Evolutionary conservation across 2,888 invertebrate species (phyloP).

Genomic region (Thecophora atra): DNA sequence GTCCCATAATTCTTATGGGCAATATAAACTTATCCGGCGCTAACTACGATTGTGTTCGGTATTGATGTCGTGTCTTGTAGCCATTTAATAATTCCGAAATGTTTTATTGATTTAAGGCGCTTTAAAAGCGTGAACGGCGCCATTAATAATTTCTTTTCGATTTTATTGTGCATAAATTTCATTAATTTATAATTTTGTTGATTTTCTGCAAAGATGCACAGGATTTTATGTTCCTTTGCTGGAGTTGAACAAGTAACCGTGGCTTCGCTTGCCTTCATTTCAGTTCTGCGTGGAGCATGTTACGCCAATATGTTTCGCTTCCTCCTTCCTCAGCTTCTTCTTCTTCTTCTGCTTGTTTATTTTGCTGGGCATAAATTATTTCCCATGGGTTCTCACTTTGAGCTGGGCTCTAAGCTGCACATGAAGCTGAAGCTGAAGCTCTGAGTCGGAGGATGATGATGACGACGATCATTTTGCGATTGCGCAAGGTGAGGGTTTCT

Average conservation of each 20-base stretch:
- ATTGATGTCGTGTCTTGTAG: conserved; percentile 50
- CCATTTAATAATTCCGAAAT: conserved; percentile 54
- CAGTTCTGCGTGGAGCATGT: conserved; percentile 47
- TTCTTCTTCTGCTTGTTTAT: conserved; percentile 43
- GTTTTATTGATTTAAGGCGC: conserved; percentile 65
- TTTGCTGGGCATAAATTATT: conserved; percentile 62
- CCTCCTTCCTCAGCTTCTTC: conserved; percentile 41
- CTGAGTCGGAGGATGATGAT: too few species aligned
- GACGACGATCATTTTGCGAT: conserved; percentile 53
- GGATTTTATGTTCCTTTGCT: conserved; percentile 42
- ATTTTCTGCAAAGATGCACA: conserved; percentile 52
- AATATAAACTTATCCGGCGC: conserved; percentile 59
- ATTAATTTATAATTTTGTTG: conserved; percentile 67
- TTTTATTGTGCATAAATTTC: conserved; percentile 67
- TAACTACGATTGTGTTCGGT: conserved; percentile 46
- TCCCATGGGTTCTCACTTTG: conserved; percentile 54
- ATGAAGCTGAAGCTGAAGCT: conserved; percentile 13
- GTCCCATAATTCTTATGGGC: too few species aligned
- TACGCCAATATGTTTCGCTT: conserved; percentile 52
- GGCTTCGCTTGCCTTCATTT: conserved; percentile 33
- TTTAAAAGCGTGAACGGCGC: conserved; percentile 67
- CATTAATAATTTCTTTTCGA: conserved; percentile 67
- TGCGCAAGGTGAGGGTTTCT: conserved; percentile 58
- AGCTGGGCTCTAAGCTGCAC: conserved; percentile 27
- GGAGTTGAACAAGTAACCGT: conserved; percentile 45